phyloP scores from a whole-genome alignment of 1,140 invertebrate genomes.

The Harlomillsia oculata region DNA sequence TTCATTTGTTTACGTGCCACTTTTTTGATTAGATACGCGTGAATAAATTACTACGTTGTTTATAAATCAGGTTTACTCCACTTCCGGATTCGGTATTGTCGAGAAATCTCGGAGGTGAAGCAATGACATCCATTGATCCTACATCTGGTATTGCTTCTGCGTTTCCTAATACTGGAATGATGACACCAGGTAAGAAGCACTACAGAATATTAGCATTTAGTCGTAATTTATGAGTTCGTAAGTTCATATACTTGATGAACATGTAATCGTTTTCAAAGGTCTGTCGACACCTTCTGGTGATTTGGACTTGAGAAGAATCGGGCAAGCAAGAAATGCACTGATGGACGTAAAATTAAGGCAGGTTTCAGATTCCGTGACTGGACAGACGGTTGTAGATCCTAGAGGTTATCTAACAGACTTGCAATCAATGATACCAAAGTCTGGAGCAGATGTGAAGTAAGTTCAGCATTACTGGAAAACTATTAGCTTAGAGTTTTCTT shows the following conservation, averaged over 20 bases:
- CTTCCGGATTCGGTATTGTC: slow-evolving; percentile 93
- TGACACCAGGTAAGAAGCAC: slow-evolving; percentile 47
- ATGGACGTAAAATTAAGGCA: slow-evolving; percentile 99
- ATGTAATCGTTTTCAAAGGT: slow-evolving; percentile 39
- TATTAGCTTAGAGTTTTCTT: background rate
- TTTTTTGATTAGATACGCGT: background rate
- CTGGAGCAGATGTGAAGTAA: slow-evolving; percentile 92
- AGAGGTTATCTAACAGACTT: slow-evolving; percentile 98
- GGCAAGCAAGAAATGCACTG: slow-evolving; percentile 95
- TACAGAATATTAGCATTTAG: too few species aligned
- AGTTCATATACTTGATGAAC: background rate
- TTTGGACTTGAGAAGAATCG: slow-evolving; percentile 96
- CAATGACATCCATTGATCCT: slow-evolving; percentile 70
- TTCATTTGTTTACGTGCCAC: background rate
- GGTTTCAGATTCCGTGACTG: slow-evolving; percentile 95
- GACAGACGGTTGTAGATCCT: slow-evolving; percentile 98
- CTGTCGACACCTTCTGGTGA: slow-evolving; percentile 72
- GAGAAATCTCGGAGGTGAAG: slow-evolving; percentile 76
- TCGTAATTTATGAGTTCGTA: too few species aligned
- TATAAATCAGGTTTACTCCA: slow-evolving; percentile 66
- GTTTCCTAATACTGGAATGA: slow-evolving; percentile 60
- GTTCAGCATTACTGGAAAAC: slow-evolving; percentile 26
- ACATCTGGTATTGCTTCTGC: slow-evolving; percentile 71
- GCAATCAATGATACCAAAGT: slow-evolving; percentile 96
- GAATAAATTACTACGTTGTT: background rate